Conservation (phyloP, 2,113 vertebrate species). For the Naja naja region DNA sequence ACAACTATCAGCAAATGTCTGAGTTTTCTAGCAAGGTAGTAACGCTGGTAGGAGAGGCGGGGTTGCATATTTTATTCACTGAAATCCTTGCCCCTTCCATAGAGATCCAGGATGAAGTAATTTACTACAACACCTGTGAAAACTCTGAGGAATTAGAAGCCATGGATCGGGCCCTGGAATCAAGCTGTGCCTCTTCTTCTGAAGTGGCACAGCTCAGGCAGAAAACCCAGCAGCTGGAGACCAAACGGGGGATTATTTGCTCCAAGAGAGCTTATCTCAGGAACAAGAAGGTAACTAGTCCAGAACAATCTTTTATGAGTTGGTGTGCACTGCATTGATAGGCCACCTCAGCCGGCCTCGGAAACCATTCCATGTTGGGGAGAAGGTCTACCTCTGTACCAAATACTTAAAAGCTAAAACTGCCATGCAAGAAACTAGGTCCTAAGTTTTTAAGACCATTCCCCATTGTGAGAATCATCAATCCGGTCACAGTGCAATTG, state of each 20-base stretch:
- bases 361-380: too few relatives aligned
- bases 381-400: too few relatives aligned
- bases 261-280: slow-evolving; percentile 84
- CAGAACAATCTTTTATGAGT: neutral
- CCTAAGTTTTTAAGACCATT: too few relatives aligned
- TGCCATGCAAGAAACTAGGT: too few relatives aligned
- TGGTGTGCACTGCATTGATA: too few relatives aligned
- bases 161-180: slow-evolving; percentile 51
- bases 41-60: neutral
- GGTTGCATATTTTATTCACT: slow-evolving; percentile 9
- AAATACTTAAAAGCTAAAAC: too few relatives aligned
- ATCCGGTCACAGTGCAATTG: too few relatives aligned
- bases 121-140: slow-evolving; percentile 94
- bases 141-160: slow-evolving; percentile 84
- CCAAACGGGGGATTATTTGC: slow-evolving; percentile 82
- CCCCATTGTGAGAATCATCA: too few relatives aligned
- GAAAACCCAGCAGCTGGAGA: slow-evolving; percentile 81
- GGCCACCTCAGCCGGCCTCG: too few relatives aligned
- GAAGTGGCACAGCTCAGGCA: slow-evolving; percentile 69
- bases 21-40: neutral
- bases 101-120: slow-evolving; percentile 95
- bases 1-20: neutral
- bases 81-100: slow-evolving; percentile 58
- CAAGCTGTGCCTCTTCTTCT: slow-evolving; percentile 44
- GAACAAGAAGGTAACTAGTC: slow-evolving; percentile 84